Base-by-base conservation (phyloP, 2,888 invertebrate genomes). In the Helleia helle region DNA sequence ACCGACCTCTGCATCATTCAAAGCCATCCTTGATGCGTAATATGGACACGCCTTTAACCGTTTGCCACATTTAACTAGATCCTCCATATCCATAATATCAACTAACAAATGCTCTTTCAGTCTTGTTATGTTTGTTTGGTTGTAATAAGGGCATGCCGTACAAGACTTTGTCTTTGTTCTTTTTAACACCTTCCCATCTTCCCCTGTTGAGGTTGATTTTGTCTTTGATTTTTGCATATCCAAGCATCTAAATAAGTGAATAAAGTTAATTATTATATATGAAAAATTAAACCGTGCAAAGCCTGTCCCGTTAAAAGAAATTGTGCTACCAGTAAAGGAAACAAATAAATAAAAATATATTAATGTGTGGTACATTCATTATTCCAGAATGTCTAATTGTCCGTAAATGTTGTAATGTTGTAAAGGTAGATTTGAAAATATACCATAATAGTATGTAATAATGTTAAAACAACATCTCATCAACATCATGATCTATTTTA, bases 21-120 rank as follows among this genome's bases (percentile, higher is more conserved):
- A 84, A 3, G 96, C 93, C 62, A 89, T 88, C 56, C 97, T 87
- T 1, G 93, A 88, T 0, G 95, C 93, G 73, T 98, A 99, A 83
- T 99, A 99, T 0, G 98, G 95, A 72, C 99, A 99, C 0, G 94
- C 94, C 48, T 91, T 90, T 36, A 90, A 58, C 46, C 88, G 79
- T 57, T 89, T 88, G 0, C 92, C 95, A 54, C 80, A 79, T 28
- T 74, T 79, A 0, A 93, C 90, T 40, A 96, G 77, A 56, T 97
- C 94, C 69, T 98, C 97, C 55, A 98, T 91, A 71, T 98, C 97
- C 61, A 90, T 83, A 7, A 96, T 90, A 45, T 93, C 89, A 0
- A 87, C 84, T 3, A 95, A 64, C 36, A 90, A 81, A 40, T 86
- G 72, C 51, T 92, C 90, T 53, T 88, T 87, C 18, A 95, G 67